Evolutionary conservation across 2,888 invertebrate genomes (phyloP), one percentile per base, ranked within the genome.

Genomic region (Nowickia ferox): DNA sequence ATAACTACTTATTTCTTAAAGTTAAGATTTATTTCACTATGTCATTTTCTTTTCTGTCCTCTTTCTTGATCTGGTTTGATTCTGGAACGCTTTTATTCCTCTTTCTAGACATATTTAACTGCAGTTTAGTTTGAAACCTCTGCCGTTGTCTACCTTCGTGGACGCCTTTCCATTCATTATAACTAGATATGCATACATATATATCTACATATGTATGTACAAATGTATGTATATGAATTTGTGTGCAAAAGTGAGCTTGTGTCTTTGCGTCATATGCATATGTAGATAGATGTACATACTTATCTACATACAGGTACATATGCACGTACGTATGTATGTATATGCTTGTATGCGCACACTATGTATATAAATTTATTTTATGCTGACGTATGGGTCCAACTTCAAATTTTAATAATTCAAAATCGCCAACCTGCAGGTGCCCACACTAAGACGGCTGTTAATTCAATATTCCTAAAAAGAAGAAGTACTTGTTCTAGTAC

Each of bases 381-480:
- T 1, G 19, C 17, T 51, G 30, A 40, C 65, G 38, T 55, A 40
- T 38, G 30, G 17, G 38, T 46, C 84, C 42, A 90, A 90, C 89
- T 91, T 89, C 89, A 90, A 90, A 90, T 89, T 91, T 90, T 88
- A 88, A 90, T 90, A 90, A 90, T 91, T 91, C 89, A 89, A 89
- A 91, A 90, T 90, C 91, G 89, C 89, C 90, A 85, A 80, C 75
- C 66, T 69, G 38, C 44, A 80, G 44, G 11, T 42, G 61, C 72
- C 66, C 84, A 72, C 77, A 78, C 79, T 76, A 75, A 40, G n/a
- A 38, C 4, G 17, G 3, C 44, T 38, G 74, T 71, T 74, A 57
- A 30, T 38, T 40, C 66, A 42, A 19, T 59, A 68, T 78, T 69
- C 74, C 71, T 59, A 63, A 65, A 59, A 80, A 53, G 46, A 74